Conservation (phyloP, 2,888 invertebrate species). For the Coremacera marginata region DNA sequence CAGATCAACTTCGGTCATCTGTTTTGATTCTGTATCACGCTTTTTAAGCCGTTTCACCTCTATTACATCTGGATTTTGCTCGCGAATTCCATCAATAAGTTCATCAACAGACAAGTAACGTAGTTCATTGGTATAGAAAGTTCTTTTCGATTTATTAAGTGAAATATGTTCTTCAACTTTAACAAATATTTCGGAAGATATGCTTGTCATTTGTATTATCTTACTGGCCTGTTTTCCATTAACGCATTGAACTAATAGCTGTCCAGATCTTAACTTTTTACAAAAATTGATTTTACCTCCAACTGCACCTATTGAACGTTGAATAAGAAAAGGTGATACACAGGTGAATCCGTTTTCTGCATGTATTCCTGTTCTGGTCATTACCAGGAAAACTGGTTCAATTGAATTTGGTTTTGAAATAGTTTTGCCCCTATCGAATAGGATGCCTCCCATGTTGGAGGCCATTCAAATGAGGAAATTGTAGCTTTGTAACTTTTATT, state of each 20-base stretch:
- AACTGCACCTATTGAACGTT: conserved; percentile 19
- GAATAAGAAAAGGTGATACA: conserved; percentile 24
- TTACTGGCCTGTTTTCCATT: conserved; percentile 37
- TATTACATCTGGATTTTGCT: conserved; percentile 20
- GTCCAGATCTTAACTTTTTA: conserved; percentile 34
- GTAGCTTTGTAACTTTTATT: not conserved
- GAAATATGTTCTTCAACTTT: too few species aligned
- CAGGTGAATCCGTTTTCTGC: not conserved
- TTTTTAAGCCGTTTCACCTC: conserved; percentile 26
- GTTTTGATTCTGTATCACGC: conserved; percentile 2
- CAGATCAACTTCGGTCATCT: conserved; percentile 4
- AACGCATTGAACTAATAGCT: conserved; percentile 28
- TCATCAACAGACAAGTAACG: not conserved
- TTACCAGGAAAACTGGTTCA: conserved; percentile 12
- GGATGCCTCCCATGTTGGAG: conserved; percentile 17
- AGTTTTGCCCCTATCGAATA: conserved; percentile 22
- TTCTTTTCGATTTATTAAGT: too few species aligned
- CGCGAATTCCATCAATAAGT: conserved; percentile 10
- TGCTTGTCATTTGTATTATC: conserved; percentile 25
- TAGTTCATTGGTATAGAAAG: conserved; percentile 30
- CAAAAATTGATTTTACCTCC: conserved; percentile 29
- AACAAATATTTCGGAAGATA: conserved; percentile 31
- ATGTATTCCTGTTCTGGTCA: conserved; percentile 9
- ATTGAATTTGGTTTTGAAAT: conserved; percentile 2
- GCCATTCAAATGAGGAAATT: not conserved